phyloP scores from a whole-genome alignment of 1,140 invertebrate genomes.

The Teleopsis dalmanni region DNA sequence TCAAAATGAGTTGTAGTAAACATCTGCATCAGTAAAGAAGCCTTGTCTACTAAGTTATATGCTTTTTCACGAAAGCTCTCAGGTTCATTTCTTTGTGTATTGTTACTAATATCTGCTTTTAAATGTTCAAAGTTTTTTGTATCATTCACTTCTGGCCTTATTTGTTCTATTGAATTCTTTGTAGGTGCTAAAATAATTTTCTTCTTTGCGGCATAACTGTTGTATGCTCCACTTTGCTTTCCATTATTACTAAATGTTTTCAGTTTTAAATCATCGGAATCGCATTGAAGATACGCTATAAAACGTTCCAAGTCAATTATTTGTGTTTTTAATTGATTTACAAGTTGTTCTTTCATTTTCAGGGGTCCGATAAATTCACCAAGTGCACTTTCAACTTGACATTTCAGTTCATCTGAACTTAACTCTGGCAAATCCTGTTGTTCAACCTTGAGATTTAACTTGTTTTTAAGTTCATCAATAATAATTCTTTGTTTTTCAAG shows the following conservation, averaged over 20 bases:
- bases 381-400: conserved; percentile 57
- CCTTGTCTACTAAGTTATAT: conserved; percentile 67
- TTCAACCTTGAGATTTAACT: conserved; percentile 53
- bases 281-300: conserved; percentile 90
- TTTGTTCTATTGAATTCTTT: conserved; percentile 3
- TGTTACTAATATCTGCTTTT: background rate
- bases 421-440: conserved; percentile 40
- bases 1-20: conserved; percentile 88
- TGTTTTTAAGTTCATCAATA: conserved; percentile 69
- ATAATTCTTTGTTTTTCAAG: conserved; percentile 84
- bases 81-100: conserved; percentile 2
- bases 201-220: conserved; percentile 40
- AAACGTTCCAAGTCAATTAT: conserved; percentile 95
- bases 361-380: conserved; percentile 85
- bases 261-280: conserved; percentile 41
- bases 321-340: conserved; percentile 92
- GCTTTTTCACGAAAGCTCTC: conserved; percentile 40
- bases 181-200: background rate
- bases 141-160: background rate
- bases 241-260: conserved; percentile 16
- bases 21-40: conserved; percentile 81
- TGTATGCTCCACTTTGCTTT: conserved; percentile 30
- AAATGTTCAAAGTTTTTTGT: background rate
- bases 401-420: conserved; percentile 53
- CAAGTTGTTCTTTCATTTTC: conserved; percentile 92